phyloP scores from a whole-genome alignment of 2,113 vertebrate species.

The Haplochromis burtoni region DNA sequence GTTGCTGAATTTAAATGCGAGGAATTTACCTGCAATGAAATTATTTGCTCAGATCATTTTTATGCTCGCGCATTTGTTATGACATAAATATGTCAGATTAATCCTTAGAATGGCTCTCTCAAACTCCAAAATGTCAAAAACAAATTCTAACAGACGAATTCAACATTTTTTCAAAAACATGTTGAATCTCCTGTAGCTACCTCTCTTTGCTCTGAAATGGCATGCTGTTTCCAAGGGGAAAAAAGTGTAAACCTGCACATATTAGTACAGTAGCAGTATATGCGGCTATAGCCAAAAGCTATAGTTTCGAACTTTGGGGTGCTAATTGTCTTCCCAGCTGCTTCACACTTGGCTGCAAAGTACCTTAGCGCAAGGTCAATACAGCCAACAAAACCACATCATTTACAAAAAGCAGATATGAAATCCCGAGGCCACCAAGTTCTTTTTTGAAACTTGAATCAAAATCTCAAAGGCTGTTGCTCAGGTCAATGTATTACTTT shows the following conservation, averaged over 20 bases:
- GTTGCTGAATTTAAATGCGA: background rate
- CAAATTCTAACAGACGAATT: background rate
- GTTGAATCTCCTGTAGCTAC: background rate
- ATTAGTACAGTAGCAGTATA: background rate
- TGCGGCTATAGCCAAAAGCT: background rate
- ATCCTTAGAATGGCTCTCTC: background rate
- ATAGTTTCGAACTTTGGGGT: background rate
- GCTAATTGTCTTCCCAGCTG: background rate
- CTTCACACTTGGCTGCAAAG: background rate
- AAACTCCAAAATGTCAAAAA: background rate
- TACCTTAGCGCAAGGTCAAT: background rate
- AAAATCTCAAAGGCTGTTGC: background rate
- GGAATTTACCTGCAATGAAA: background rate
- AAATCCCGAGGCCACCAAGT: background rate
- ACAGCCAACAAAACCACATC: background rate
- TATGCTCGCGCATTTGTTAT: background rate
- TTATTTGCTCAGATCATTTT: background rate
- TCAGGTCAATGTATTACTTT: background rate
- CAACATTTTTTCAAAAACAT: background rate
- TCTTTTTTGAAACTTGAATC: background rate
- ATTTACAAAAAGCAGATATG: background rate
- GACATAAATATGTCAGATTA: background rate
- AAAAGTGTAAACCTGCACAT: background rate
- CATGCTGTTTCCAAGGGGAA: background rate
- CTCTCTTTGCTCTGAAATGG: background rate